Base-by-base conservation (phyloP, 2,113 vertebrate genomes). In the Melanerpes aurifrons region DNA sequence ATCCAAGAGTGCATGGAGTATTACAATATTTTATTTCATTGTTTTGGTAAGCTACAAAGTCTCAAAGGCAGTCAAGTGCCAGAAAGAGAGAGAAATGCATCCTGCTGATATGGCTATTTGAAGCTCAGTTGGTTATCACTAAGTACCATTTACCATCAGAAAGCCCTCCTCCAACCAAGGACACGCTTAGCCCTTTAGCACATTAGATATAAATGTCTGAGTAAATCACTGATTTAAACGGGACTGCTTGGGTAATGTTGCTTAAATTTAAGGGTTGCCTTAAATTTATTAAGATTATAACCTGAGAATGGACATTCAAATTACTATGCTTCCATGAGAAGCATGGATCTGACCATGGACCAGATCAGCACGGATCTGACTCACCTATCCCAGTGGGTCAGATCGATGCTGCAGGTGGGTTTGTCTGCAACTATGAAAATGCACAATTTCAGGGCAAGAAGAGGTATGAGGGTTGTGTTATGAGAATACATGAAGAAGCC, bases 41-140 rank as follows among this genome's bases (percentile, higher is more conserved):
- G 47, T 73, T 93, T 89, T 89, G 70, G 47, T 93, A 62, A 90
- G 81, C 59, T 72, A 70, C 50, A 50, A 72, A 92, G 93, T 40
- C 4, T 28, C 57, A 82, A 89, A 84, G 19, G 68, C 53, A 71
- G 24, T 9, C 8, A 59, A 85, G 24, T 76, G 29, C 48, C 61
- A 76, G 15, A 68, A 61, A 75, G 89, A 59, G 7, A 78, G 20
- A 68, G 62, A 58, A 93, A 61, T 13, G 25, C 0, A 3, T 84
- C 47, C 31, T 92, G 53, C 62, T 70, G 54, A 43, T 47, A 17
- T 0, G 2, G 59, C 4, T 62, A 4, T 28, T 58, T 83, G 77
- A 90, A 89, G 43, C 19, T 71, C 37, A 48, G 58, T 22, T 90
- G 29, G 16, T 62, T 69, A 59, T 56, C 6, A 10, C 50, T 24